Evolutionary conservation across 2,113 vertebrate genomes (phyloP).

Genomic region (Rattus norvegicus): DNA sequence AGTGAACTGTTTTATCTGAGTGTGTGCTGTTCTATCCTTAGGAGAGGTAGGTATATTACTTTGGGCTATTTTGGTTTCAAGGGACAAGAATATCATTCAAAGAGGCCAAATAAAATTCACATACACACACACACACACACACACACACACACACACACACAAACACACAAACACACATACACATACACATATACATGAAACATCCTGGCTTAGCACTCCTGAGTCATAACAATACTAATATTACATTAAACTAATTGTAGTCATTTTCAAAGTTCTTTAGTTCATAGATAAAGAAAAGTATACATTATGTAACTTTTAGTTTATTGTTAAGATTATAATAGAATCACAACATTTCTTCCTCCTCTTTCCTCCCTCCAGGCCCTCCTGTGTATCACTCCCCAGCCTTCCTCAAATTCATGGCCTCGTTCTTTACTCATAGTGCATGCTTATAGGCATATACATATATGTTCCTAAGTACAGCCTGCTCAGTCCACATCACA

Average conservation of each 20-base stretch:
- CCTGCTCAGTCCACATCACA: background rate
- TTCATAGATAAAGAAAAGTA: background rate
- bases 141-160: background rate
- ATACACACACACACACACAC: background rate
- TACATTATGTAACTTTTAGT: background rate
- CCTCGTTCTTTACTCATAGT: background rate
- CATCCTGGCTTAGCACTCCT: background rate
- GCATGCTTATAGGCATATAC: background rate
- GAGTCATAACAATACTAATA: background rate
- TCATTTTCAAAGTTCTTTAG: background rate
- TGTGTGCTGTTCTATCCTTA: background rate
- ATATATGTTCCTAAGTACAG: background rate
- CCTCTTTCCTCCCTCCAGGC: background rate
- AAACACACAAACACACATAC: background rate
- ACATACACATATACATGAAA: background rate
- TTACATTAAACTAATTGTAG: background rate
- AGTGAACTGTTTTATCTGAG: conserved; percentile 25
- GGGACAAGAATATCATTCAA: conserved; percentile 31
- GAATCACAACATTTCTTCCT: background rate
- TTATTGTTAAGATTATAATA: background rate
- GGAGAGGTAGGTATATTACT: background rate
- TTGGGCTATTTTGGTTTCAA: conserved; percentile 43
- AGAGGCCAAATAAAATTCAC: background rate
- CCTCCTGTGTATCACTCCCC: background rate
- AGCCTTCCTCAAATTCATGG: background rate